Conservation (phyloP, 1,140 invertebrate species). For the Paraescarpia echinospica region DNA sequence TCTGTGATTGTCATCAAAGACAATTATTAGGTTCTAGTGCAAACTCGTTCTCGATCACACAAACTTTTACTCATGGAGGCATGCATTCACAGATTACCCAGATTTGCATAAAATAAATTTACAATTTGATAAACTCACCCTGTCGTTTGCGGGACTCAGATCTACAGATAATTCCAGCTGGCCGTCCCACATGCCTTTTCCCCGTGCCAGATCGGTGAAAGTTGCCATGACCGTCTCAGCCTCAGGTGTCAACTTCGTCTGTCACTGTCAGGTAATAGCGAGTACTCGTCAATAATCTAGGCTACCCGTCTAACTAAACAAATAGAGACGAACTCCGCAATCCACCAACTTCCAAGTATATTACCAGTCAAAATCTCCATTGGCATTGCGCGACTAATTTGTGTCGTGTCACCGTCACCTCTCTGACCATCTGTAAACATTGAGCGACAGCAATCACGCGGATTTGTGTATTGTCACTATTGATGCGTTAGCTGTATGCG, state of each 20-base stretch:
- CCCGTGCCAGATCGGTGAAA: background rate
- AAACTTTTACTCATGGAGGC: no score
- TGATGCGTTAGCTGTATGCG: no score
- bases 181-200: background rate
- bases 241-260: background rate
- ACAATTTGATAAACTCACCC: background rate
- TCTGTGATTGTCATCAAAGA: no score
- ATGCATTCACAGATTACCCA: no score
- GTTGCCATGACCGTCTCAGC: background rate
- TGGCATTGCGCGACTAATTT: background rate
- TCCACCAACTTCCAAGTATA: no score
- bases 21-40: no score
- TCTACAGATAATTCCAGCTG: background rate
- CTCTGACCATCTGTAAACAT: background rate
- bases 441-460: background rate
- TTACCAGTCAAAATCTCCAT: background rate
- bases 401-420: background rate
- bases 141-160: background rate
- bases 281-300: background rate
- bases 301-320: background rate
- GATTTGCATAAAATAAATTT: no score
- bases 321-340: background rate
- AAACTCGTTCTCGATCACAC: no score
- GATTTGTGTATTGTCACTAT: background rate
- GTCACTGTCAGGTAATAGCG: background rate